Evolutionary conservation across 2,888 invertebrate species (phyloP), one percentile per base, ranked within the genome.

Genomic region (Eristalis arbustorum): DNA sequence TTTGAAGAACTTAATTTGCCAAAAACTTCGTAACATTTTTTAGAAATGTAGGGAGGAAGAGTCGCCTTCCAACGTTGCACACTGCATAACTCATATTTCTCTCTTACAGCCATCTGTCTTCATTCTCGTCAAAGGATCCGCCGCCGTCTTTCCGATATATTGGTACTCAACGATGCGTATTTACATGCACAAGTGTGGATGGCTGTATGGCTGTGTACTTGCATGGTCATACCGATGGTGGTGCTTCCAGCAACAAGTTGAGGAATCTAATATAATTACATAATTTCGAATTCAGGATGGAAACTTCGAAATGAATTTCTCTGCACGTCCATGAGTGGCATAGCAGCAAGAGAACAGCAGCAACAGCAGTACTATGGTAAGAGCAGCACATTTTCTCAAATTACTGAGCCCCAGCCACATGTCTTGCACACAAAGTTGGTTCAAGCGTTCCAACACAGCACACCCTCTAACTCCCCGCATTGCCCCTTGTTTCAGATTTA

Each of bases 201-300:
- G 31, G 31, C 8, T 31, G 31, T 1, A 31, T 8, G 8, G 4
- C 2, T 18, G 18, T 8, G 14, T 18, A 49, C 37, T 49, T 42
- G 57, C 63, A 28, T 23, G 3, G 40, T 62, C 22, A 40, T 56
- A 22, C 13, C 57, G n/a, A 57, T 37, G 57, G 63, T 49, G 23
- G 72, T 80, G 75, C 72, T 77, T 73, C 31, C 61, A 64, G 85
- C 87, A 87, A 87, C 87, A 87, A 87, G 87, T 83, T 68, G 78
- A 83, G 64, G 83, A 72, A 75, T 83, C 83, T 72, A 75, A 87
- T 75, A 75, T 87, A 87, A 87, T 87, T 87, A 83, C 87, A 75
- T 79, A 79, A 83, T 83, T 87, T 83, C 63, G 71, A 83, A 87
- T 87, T 83, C 87, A 87, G 83, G 74, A 78, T 87, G 74, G 83